These are phyloP conservation scores for Notolabrus celidotus DNA, from an alignment of 2,797 vertebrate genomes.

Conservation along the genomic window DNA sequence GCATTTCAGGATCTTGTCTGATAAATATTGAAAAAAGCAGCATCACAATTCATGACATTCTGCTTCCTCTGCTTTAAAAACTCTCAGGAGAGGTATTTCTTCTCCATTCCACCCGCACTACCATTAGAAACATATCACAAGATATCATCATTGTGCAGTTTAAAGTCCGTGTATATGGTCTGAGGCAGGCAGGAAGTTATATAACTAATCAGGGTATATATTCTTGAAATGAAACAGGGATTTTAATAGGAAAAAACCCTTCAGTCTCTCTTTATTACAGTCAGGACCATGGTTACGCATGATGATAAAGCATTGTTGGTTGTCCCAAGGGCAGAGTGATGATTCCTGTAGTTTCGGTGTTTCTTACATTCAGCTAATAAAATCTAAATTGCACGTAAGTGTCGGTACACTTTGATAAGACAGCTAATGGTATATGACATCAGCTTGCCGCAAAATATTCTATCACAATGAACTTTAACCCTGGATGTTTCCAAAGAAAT, in stretches of 20 bases:
- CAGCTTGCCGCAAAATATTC: no score
- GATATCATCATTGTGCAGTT: neutral
- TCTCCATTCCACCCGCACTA: no score
- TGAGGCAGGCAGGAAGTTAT: conserved; percentile 23
- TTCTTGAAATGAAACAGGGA: neutral
- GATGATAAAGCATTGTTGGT: no score
- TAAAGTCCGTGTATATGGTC: neutral
- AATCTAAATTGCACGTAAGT: no score
- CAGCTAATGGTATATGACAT: no score
- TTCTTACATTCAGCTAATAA: no score
- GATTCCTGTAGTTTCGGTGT: no score
- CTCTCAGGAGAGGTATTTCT: no score
- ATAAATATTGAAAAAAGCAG: neutral
- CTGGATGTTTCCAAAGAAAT: neutral
- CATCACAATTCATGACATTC: neutral
- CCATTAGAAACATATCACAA: neutral
- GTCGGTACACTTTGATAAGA: no score
- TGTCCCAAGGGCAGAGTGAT: no score
- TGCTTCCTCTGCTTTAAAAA: neutral
- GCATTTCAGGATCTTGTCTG: neutral
- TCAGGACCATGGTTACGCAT: neutral
- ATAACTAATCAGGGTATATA: conserved; percentile 2
- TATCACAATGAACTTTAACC: no score
- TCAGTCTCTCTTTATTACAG: conserved; percentile 12
- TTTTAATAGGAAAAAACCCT: neutral